Conservation (phyloP, 2,888 invertebrate genomes). For the Cheilosia vulpina region DNA sequence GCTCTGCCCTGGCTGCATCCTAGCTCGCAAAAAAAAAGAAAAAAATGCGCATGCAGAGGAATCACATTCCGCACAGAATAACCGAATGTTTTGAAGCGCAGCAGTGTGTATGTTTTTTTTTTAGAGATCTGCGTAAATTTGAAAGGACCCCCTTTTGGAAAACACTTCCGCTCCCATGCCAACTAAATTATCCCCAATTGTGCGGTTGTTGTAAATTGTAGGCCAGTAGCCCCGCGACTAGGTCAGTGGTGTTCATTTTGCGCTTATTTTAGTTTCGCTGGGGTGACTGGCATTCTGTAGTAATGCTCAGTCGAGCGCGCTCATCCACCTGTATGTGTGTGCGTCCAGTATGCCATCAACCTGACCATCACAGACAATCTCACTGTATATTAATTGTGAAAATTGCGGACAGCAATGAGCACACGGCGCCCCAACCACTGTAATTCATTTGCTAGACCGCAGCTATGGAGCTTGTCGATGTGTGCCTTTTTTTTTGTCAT, state of each 20-base stretch:
- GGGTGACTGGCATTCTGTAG: constrained; percentile 26
- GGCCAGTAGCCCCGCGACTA: constrained; percentile 29
- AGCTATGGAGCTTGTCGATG: background rate
- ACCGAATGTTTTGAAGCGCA: constrained; percentile 31
- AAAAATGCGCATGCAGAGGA: constrained; percentile 17
- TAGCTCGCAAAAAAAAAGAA: too few species aligned
- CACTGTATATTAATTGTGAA: constrained; percentile 56
- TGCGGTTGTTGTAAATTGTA: constrained; percentile 41
- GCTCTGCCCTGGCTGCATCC: too few species aligned
- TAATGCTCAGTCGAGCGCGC: constrained; percentile 61
- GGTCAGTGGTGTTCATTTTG: constrained; percentile 60
- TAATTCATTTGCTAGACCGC: constrained; percentile 25
- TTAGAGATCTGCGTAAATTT: constrained; percentile 35
- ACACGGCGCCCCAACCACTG: constrained; percentile 12
- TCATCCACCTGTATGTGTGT: constrained; percentile 33
- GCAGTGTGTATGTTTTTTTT: constrained; percentile 40
- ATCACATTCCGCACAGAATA: constrained; percentile 14
- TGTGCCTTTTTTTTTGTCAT: background rate
- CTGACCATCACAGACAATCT: constrained; percentile 13
- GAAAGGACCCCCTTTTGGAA: background rate
- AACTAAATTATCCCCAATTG: constrained; percentile 53
- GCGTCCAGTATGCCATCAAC: constrained; percentile 18
- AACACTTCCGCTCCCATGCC: constrained; percentile 3
- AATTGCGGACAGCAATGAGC: constrained; percentile 6
- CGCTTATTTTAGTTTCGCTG: constrained; percentile 51